A percentile compares a stretch with the other conserved stretches of the same genome.
These are phyloP conservation scores for Bradypus variegatus DNA, from an alignment of 2,797 vertebrate genomes.

Conservation along the genomic window DNA sequence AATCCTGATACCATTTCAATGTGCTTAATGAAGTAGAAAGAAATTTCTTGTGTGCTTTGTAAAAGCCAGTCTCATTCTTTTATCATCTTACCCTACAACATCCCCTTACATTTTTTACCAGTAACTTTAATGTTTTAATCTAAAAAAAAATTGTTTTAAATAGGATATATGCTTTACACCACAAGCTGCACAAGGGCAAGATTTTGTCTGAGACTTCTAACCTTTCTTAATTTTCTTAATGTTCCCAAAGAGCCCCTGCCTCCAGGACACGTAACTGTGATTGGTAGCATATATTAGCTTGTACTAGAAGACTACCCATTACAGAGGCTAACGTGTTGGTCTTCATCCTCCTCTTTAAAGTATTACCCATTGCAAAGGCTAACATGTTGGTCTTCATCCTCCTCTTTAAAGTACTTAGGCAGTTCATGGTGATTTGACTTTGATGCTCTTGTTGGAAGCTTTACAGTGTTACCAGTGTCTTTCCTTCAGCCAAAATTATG, in stretches of 20 bases:
- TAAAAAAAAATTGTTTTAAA: neutral
- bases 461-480: neutral
- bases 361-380: neutral
- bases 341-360: neutral
- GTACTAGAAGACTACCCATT: neutral
- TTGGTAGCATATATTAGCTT: neutral
- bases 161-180: neutral
- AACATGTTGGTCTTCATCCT: neutral
- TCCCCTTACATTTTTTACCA: neutral
- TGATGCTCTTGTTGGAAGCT: neutral
- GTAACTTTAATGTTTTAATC: neutral
- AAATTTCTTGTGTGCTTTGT: neutral
- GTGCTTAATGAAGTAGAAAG: neutral
- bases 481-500: neutral
- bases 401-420: neutral
- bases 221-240: neutral
- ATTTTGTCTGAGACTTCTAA: neutral
- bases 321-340: neutral
- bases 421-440: neutral
- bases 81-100: too few species aligned
- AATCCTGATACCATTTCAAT: neutral
- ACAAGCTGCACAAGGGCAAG: neutral
- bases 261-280: neutral
- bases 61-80: neutral
- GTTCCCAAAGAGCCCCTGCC: neutral